Percentiles rank a stretch among this genome's conserved stretches.
phyloP scores from a whole-genome alignment of 2,113 vertebrate genomes.

The Theristicus caerulescens region DNA sequence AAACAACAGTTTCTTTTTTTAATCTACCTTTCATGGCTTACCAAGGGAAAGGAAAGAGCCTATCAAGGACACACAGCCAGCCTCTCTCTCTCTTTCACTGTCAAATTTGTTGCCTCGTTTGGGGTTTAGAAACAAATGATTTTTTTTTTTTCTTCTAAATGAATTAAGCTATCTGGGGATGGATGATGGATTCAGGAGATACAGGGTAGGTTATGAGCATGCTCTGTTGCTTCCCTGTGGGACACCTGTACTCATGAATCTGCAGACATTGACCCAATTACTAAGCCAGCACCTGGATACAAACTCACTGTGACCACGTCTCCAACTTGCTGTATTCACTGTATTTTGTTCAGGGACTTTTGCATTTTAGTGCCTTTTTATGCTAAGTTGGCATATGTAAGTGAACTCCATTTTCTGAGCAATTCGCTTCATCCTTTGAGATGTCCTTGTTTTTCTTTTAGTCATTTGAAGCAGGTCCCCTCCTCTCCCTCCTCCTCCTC shows the following conservation, averaged over 20 bases:
- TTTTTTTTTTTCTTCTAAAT: conserved; percentile 47
- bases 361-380: conserved; percentile 7
- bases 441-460: conserved; percentile 51
- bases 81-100: conserved; percentile 35
- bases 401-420: conserved; percentile 52
- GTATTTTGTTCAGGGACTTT: conserved; percentile 31
- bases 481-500: conserved; percentile 12
- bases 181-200: conserved; percentile 60
- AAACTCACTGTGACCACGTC: conserved; percentile 9
- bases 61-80: conserved; percentile 42
- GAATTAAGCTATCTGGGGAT: conserved; percentile 65
- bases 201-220: conserved; percentile 36
- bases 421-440: conserved; percentile 41
- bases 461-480: conserved; percentile 45
- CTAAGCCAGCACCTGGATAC: conserved; percentile 58
- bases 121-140: conserved; percentile 48
- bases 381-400: conserved; percentile 42
- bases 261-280: conserved; percentile 68
- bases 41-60: conserved; percentile 1
- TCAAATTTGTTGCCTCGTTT: conserved; percentile 50
- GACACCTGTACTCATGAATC: conserved; percentile 55
- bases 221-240: conserved; percentile 53
- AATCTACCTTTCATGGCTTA: conserved; percentile 7
- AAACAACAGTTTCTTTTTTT: conserved; percentile 10
- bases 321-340: conserved; percentile 36